Conservation (phyloP, 2,113 vertebrate species). For the Eublepharis macularius region DNA sequence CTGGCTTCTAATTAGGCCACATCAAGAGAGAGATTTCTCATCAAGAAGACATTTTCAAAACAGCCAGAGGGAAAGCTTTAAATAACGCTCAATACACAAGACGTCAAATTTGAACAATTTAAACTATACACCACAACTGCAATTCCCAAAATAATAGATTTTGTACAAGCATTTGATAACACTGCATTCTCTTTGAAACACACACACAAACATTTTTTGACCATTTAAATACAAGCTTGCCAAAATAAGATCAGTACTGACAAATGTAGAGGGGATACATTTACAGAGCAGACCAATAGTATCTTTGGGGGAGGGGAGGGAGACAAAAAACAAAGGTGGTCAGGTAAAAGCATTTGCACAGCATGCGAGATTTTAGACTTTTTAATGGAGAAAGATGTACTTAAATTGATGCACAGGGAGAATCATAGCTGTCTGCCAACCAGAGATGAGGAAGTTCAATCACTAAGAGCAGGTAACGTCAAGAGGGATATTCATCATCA, state of each 20-base stretch:
- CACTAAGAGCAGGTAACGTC: background rate
- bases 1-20: background rate
- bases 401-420: background rate
- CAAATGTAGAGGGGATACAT: background rate
- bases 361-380: background rate
- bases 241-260: background rate
- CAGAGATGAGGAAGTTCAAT: background rate
- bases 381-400: background rate
- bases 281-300: background rate
- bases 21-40: background rate
- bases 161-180: background rate
- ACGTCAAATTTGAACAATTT: background rate
- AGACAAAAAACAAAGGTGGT: too few species aligned
- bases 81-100: background rate
- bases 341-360: background rate
- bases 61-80: background rate
- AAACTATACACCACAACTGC: background rate
- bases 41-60: slow-evolving; percentile 21
- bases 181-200: background rate
- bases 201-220: background rate
- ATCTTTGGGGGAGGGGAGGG: background rate
- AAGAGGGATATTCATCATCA: slow-evolving; percentile 11
- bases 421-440: background rate
- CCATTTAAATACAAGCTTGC: background rate
- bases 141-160: background rate